A percentile compares a stretch with the other conserved stretches of the same genome.
Evolutionary conservation across 2,888 invertebrate species (phyloP).

Genomic region (Eupithecia pulchellata): DNA sequence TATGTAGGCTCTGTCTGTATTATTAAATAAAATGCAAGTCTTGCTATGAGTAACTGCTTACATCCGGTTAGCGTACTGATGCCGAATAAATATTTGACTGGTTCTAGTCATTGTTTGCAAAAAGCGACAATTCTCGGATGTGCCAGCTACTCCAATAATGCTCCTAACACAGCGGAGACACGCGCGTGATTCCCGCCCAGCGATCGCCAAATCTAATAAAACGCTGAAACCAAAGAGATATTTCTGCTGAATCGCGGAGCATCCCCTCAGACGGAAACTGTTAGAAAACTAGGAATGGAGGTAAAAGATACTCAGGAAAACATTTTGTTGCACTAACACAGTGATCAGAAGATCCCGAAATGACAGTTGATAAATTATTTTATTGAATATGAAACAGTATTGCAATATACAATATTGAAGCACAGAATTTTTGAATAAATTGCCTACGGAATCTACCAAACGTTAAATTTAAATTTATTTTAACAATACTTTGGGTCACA

Average conservation of each 20-base stretch:
- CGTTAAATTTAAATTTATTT: too few species aligned
- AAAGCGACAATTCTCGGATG: constrained; percentile 1
- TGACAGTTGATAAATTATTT: neutral
- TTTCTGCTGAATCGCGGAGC: constrained; percentile 73
- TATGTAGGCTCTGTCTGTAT: neutral
- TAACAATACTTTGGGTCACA: too few species aligned
- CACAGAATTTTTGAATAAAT: neutral
- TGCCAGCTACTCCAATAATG: constrained; percentile 9
- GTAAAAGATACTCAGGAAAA: neutral
- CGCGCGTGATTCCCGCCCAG: constrained; percentile 1
- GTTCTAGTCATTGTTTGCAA: neutral
- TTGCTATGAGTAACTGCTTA: neutral
- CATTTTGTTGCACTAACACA: neutral
- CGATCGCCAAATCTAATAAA: constrained; percentile 67
- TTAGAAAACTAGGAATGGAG: constrained; percentile 43
- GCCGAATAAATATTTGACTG: neutral
- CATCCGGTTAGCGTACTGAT: neutral
- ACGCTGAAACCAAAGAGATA: constrained; percentile 67
- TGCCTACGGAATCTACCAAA: neutral
- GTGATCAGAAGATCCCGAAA: neutral
- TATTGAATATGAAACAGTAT: neutral
- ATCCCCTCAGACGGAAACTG: constrained; percentile 68
- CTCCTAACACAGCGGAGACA: neutral
- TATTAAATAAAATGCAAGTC: neutral
- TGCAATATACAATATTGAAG: too few species aligned